Conservation (phyloP, 2,113 vertebrate species). For the Heterochromis multidens region DNA sequence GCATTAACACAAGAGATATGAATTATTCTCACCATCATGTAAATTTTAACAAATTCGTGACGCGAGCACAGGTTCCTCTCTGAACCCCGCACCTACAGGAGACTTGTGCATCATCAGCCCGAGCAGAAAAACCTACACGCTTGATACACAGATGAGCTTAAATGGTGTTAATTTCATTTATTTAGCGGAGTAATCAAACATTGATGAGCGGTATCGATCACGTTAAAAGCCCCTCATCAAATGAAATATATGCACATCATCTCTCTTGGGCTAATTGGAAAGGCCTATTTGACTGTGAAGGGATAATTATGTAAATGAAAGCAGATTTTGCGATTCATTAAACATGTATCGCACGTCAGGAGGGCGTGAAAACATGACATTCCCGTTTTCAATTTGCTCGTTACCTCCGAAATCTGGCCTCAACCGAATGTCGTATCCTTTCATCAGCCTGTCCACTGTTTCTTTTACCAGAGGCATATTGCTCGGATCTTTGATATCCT, state of each 20-base stretch:
- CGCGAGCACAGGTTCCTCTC: constrained; percentile 41
- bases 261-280: constrained; percentile 39
- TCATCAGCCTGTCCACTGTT: constrained; percentile 98
- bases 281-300: constrained; percentile 53
- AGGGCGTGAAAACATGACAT: constrained; percentile 71
- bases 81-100: constrained; percentile 51
- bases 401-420: constrained; percentile 99
- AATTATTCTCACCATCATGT: constrained; percentile 44
- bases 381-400: constrained; percentile 42
- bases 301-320: constrained; percentile 64
- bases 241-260: constrained; percentile 40
- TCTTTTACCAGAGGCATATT: constrained; percentile 99
- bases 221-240: constrained; percentile 38
- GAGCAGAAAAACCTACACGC: not conserved
- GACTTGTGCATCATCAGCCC: constrained; percentile 38
- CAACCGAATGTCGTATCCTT: constrained; percentile 99
- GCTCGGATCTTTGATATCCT: constrained; percentile 94
- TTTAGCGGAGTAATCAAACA: constrained; percentile 45
- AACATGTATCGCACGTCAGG: constrained; percentile 66
- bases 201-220: constrained; percentile 52
- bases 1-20: constrained; percentile 29
- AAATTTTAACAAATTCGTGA: constrained; percentile 74
- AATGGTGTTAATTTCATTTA: constrained; percentile 34
- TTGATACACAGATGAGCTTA: constrained; percentile 13
- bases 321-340: constrained; percentile 72